Percentiles rank a stretch among this genome's conserved stretches.
phyloP scores from a whole-genome alignment of 2,113 vertebrate species.

The Proterorhinus semilunaris region DNA sequence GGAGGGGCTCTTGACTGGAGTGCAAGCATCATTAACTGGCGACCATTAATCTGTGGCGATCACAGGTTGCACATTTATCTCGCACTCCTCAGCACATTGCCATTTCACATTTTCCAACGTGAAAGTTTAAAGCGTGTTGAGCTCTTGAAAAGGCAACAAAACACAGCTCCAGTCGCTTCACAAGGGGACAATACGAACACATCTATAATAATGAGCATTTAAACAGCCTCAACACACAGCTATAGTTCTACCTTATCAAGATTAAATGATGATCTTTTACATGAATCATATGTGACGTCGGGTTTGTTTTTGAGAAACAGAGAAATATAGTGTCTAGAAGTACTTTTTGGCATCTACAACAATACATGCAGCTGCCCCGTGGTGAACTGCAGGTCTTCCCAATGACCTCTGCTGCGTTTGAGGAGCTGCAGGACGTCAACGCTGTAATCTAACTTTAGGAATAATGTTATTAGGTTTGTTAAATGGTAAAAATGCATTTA shows the following conservation, averaged over 20 bases:
- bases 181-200: too few relatives aligned
- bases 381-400: slow-evolving; percentile 13
- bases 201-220: neutral
- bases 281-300: slow-evolving; percentile 6
- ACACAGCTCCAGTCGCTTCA: too few relatives aligned
- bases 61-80: too few relatives aligned
- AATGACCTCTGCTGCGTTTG: neutral
- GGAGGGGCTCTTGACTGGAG: slow-evolving; percentile 5
- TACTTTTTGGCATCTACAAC: neutral
- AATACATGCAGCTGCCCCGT: slow-evolving; percentile 14
- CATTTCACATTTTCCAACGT: too few relatives aligned
- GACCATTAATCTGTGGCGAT: neutral
- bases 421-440: slow-evolving; percentile 1
- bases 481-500: neutral
- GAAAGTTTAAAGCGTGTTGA: too few relatives aligned
- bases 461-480: neutral
- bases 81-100: too few relatives aligned
- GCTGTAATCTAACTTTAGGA: neutral
- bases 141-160: too few relatives aligned
- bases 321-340: slow-evolving; percentile 3
- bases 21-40: slow-evolving; percentile 1
- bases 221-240: slow-evolving; percentile 18
- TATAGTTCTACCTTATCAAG: slow-evolving; percentile 21
- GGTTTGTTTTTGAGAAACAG: slow-evolving; percentile 18
- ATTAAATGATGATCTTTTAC: slow-evolving; percentile 9